Conservation (phyloP, 2,797 vertebrate species). For the Fringilla coelebs region DNA sequence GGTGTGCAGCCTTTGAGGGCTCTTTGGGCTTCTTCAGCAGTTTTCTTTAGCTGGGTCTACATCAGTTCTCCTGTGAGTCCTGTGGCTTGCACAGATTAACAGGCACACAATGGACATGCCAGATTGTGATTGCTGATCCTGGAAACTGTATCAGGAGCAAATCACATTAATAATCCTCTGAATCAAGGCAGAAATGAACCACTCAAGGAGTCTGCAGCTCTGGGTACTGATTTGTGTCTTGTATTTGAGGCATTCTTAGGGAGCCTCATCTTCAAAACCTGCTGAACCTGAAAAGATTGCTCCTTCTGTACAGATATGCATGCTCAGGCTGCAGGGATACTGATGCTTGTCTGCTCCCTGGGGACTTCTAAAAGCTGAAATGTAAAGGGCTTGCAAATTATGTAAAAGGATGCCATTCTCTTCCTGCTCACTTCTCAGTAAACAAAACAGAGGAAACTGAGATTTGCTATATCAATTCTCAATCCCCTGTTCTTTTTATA, state of each 20-base stretch:
- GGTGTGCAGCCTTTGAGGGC: background rate
- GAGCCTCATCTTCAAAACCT: background rate
- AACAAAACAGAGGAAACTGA: background rate
- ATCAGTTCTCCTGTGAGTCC: background rate
- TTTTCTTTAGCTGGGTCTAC: background rate
- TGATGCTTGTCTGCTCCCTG: background rate
- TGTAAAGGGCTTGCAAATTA: conserved; percentile 10
- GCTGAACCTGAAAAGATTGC: background rate
- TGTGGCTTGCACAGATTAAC: background rate
- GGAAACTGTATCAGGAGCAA: background rate
- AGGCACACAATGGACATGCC: background rate
- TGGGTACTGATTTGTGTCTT: background rate
- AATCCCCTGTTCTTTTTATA: background rate
- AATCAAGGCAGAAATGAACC: background rate
- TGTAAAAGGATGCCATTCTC: background rate
- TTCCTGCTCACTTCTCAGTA: background rate
- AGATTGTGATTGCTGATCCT: background rate
- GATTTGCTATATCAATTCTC: background rate
- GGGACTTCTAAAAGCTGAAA: background rate
- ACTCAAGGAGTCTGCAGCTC: background rate
- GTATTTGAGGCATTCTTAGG: background rate
- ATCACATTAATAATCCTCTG: background rate
- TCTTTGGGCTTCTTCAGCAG: background rate
- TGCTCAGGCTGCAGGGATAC: background rate
- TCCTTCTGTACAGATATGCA: background rate